Evolutionary conservation across 35 echinoderm and acorn worm genomes (phyloP).

Genomic region (Strongylocentrotus purpuratus): DNA sequence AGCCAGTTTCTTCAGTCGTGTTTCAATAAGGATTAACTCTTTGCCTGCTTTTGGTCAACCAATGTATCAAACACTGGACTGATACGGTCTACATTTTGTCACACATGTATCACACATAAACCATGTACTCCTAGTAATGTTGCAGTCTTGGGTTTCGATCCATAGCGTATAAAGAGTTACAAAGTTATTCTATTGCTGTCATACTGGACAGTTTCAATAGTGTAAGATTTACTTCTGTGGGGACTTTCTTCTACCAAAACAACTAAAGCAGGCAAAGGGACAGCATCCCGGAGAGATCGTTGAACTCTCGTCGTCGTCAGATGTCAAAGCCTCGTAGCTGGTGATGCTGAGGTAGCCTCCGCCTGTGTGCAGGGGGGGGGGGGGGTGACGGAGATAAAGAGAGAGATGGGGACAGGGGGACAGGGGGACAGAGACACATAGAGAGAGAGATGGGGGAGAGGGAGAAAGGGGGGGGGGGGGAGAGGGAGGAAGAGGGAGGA

Average conservation of each 20-base stretch:
- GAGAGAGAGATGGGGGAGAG: background rate
- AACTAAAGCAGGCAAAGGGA: slow-evolving; percentile 4
- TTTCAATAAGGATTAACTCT: no score
- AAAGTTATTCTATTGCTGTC: no score
- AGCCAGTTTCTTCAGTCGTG: no score
- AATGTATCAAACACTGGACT: no score
- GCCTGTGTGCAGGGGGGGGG: background rate
- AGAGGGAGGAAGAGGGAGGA: background rate
- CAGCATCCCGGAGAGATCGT: background rate
- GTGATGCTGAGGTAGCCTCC: slow-evolving; percentile 3
- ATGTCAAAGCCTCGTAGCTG: slow-evolving; percentile 5
- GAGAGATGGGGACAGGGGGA: background rate
- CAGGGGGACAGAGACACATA: background rate
- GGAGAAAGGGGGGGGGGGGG: background rate
- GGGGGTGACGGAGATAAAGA: background rate
- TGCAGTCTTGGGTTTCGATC: no score
- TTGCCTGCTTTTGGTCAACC: no score
- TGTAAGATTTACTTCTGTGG: background rate
- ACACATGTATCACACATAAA: no score
- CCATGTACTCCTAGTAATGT: no score
- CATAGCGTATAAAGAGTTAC: no score
- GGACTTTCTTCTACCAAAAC: background rate
- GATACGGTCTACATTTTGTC: no score
- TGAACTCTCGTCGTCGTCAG: background rate
- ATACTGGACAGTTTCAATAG: no score